Evolutionary conservation across 2,113 vertebrate genomes (phyloP), one percentile per base, ranked within the genome.

Genomic region (Paralichthys olivaceus): DNA sequence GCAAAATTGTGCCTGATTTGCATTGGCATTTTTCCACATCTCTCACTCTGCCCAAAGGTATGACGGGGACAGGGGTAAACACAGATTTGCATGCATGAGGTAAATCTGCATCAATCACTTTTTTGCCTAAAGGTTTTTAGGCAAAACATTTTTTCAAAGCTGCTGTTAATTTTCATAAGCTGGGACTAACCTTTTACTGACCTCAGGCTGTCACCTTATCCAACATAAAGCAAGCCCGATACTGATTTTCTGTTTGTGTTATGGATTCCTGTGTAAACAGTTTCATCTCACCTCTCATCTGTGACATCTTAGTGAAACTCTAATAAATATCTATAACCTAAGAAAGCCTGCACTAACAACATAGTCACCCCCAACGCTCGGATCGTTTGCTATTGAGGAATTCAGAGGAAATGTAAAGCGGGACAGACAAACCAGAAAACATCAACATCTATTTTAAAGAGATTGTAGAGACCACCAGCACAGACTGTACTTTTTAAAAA

Each of bases 51-150:
- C 93, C 85, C 72, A 89, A 97, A 98, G 96, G 95, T 97, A 96
- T 92, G 96, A 97, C 95, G 95, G 96, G 94, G 93, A 96, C 86
- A 96, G 93, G 91, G 93, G 87, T 94, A 91, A 93, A 95, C 95
- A 96, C 89, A 96, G 94, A 94, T 88, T 82, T 90, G 68, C 85
- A 77, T 95, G 93, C 90, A 94, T 95, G 93, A 97, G 97, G 96
- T 98, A 97, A 97, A 94, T 79, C 85, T 15, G 23, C 79, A 69
- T 65, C 75, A 74, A 84, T 77, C 19, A 75, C 55, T 19, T 65
- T 45, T 40, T 69, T 72, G 8, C 47, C 26, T 69, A 25, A 23
- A 73, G 4, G 19, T 32, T 19, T 55, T 28, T 56, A 54, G 67
- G 12, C n/a, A n/a, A 62, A 73, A 53, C 49, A 58, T 54, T 62